A percentile compares a stretch with the other conserved stretches of the same genome.
These are phyloP conservation scores for Cebus imitator DNA, from an alignment of 2,113 vertebrate genomes.

Conservation along the genomic window DNA sequence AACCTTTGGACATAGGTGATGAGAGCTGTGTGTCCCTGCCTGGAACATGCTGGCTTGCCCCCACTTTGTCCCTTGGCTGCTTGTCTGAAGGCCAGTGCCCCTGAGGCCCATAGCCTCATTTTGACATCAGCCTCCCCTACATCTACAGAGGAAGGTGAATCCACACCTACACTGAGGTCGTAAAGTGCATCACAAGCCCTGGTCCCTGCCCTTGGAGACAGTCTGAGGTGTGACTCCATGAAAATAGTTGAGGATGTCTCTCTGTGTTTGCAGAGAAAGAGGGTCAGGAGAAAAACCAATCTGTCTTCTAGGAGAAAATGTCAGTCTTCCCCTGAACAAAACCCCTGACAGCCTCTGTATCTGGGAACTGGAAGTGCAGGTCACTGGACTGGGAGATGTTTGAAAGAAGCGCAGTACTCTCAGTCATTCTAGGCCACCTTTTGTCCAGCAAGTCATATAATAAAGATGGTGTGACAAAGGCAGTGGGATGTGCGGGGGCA, in stretches of 20 bases:
- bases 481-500: background rate
- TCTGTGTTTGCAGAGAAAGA: background rate
- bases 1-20: background rate
- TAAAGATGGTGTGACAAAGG: background rate
- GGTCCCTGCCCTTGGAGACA: background rate
- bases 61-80: background rate
- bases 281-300: background rate
- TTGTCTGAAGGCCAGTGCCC: background rate
- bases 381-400: background rate
- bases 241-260: background rate
- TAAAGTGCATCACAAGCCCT: background rate
- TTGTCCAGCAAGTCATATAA: background rate
- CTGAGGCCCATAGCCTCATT: background rate
- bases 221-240: background rate
- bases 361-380: background rate
- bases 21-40: background rate
- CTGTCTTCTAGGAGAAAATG: background rate
- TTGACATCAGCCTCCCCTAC: background rate
- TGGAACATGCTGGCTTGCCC: background rate
- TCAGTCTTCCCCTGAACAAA: background rate
- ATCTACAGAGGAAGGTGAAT: background rate
- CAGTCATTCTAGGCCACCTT: background rate
- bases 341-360: background rate
- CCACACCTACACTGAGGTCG: background rate
- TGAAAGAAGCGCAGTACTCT: background rate